phyloP scores from a whole-genome alignment of 2,113 vertebrate genomes.

The Morone saxatilis region DNA sequence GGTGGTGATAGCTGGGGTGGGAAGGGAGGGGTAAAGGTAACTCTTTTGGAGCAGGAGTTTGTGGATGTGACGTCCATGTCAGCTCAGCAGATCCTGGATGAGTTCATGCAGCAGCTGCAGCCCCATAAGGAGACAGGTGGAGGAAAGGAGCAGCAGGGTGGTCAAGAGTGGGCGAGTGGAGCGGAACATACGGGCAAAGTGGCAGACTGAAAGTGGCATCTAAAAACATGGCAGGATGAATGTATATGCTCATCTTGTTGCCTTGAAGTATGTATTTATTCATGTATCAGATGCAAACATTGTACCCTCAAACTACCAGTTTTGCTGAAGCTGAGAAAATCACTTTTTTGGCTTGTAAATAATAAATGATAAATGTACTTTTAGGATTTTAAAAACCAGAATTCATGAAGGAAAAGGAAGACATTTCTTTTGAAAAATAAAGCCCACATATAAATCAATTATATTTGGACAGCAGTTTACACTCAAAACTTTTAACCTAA shows the following conservation, averaged over 20 bases:
- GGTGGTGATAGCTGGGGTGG: slow-evolving; percentile 45
- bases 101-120: slow-evolving; percentile 79
- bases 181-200: slow-evolving; percentile 32
- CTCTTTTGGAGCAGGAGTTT: slow-evolving; percentile 44
- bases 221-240: neutral
- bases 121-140: slow-evolving; percentile 44
- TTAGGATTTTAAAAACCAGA: neutral
- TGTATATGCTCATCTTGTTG: neutral
- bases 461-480: neutral
- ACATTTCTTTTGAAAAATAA: too few species aligned
- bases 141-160: slow-evolving; percentile 47
- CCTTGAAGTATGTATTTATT: slow-evolving; percentile 8
- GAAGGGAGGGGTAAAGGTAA: slow-evolving; percentile 32
- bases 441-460: neutral
- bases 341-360: neutral
- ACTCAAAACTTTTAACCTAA: neutral
- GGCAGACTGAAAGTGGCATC: slow-evolving; percentile 46
- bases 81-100: slow-evolving; percentile 81
- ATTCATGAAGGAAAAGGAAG: neutral
- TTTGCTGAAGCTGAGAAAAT: neutral
- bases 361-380: neutral
- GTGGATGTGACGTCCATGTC: slow-evolving; percentile 66
- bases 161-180: slow-evolving; percentile 41
- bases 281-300: slow-evolving; percentile 8
- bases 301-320: neutral